phyloP scores from a whole-genome alignment of 2,888 invertebrate species.

The Acronicta leporina region DNA sequence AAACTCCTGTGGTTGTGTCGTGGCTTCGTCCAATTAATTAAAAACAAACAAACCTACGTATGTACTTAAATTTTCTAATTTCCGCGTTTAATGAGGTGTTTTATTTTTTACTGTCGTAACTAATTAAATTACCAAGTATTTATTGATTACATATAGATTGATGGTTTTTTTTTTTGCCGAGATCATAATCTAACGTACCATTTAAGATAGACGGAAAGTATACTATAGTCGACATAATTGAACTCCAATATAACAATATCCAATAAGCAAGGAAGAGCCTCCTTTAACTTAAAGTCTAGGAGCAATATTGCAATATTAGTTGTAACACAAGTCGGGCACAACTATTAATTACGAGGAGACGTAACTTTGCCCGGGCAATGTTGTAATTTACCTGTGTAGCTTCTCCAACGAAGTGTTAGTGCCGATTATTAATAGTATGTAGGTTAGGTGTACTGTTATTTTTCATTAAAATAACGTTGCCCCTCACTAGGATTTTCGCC shows the following conservation, averaged over 20 bases:
- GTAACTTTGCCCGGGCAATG: conserved; percentile 36
- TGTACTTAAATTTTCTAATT: conserved; percentile 34
- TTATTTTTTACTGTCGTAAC: conserved; percentile 23
- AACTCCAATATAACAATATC: neutral
- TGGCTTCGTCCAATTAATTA: conserved; percentile 31
- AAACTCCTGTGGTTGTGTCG: conserved; percentile 29
- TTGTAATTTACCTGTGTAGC: conserved; percentile 55
- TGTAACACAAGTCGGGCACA: conserved; percentile 20
- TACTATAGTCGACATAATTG: too few species aligned
- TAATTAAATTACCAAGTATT: conserved; percentile 10
- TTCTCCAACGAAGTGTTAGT: conserved; percentile 42
- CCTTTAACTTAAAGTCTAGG: conserved; percentile 1
- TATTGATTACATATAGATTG: conserved; percentile 29
- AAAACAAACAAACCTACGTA: conserved; percentile 36
- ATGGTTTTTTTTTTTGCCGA: conserved; percentile 3
- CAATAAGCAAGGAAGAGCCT: neutral
- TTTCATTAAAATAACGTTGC: too few species aligned
- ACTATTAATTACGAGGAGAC: conserved; percentile 56
- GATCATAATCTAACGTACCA: too few species aligned
- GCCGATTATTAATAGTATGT: conserved; percentile 51
- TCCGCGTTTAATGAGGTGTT: conserved; percentile 12
- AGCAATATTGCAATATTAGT: conserved; percentile 18
- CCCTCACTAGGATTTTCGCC: too few species aligned
- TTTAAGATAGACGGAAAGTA: too few species aligned
- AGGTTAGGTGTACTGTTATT: conserved; percentile 10